Conservation (phyloP, 2,113 vertebrate genomes). For the Apteryx owenii region DNA sequence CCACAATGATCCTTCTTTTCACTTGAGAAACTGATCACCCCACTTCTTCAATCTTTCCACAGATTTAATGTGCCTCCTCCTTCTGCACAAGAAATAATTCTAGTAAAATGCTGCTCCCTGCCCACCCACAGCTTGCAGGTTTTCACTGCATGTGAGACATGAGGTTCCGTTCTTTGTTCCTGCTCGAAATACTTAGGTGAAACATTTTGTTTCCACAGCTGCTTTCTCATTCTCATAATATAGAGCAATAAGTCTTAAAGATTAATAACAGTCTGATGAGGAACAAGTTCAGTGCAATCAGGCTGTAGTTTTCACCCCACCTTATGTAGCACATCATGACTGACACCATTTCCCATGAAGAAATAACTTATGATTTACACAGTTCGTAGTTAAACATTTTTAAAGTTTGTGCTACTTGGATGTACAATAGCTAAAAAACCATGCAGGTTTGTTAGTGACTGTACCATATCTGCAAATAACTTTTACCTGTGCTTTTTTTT, state of each 20-base stretch:
- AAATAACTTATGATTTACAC: not conserved
- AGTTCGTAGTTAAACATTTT: not conserved
- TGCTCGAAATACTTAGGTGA: not conserved
- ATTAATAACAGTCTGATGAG: not conserved
- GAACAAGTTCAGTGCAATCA: not conserved
- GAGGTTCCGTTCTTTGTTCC: not conserved
- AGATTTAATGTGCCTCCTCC: fast-evolving
- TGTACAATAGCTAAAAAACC: not conserved
- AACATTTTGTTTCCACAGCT: not conserved
- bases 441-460: not conserved
- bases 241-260: not conserved
- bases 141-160: not conserved
- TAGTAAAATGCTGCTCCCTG: not conserved
- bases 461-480: not conserved
- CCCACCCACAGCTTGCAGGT: not conserved
- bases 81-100: not conserved
- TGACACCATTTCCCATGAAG: not conserved
- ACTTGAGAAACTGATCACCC: not conserved
- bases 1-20: not conserved
- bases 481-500: not conserved
- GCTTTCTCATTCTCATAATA: not conserved
- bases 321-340: not conserved
- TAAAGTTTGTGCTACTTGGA: not conserved
- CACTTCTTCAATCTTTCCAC: not conserved
- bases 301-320: not conserved